phyloP scores from a whole-genome alignment of 2,113 vertebrate genomes.

The Osmerus mordax region DNA sequence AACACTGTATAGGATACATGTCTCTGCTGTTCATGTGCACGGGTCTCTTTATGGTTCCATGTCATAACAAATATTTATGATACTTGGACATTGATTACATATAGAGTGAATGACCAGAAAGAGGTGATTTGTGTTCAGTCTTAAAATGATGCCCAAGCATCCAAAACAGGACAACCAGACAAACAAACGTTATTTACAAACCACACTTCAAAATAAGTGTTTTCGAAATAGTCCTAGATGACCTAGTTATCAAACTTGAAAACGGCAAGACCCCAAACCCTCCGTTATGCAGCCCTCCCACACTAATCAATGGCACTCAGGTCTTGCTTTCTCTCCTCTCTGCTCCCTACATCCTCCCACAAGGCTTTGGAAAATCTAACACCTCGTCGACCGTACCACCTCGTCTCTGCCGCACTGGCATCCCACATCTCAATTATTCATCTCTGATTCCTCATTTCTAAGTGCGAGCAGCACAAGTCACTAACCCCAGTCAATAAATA shows the following conservation, averaged over 20 bases:
- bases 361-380: conserved; percentile 35
- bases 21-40: too few relatives aligned
- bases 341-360: conserved; percentile 23
- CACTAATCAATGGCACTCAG: neutral
- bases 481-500: conserved; percentile 62
- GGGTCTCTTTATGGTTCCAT: too few relatives aligned
- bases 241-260: neutral
- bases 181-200: too few relatives aligned
- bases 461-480: conserved; percentile 33
- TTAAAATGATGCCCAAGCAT: too few relatives aligned
- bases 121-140: too few relatives aligned
- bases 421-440: conserved; percentile 54
- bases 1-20: conserved; percentile 41
- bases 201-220: too few relatives aligned
- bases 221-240: neutral
- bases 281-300: neutral
- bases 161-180: too few relatives aligned
- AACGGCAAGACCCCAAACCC: neutral
- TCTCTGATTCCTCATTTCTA: conserved; percentile 39
- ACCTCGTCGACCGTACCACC: conserved; percentile 14
- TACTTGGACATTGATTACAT: too few relatives aligned
- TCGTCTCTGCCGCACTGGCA: conserved; percentile 38
- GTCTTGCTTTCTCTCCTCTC: neutral
- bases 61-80: too few relatives aligned
- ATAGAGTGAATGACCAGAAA: too few relatives aligned